These are phyloP conservation scores for Acipenser oxyrinchus DNA, from an alignment of 2,797 vertebrate genomes.

Conservation along the genomic window DNA sequence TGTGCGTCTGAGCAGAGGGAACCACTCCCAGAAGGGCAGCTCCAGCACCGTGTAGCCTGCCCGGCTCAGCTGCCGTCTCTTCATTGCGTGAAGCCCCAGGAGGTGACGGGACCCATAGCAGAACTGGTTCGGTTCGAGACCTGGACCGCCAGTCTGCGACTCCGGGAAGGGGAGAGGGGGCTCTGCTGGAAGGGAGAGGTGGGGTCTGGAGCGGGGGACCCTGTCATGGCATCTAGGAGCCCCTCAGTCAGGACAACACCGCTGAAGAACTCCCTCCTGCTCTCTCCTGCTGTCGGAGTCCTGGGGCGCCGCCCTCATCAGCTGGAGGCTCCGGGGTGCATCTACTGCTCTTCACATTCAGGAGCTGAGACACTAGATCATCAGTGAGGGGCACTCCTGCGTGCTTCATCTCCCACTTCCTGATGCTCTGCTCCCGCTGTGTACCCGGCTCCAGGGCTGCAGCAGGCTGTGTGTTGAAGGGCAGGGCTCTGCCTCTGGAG, in stretches of 20 bases:
- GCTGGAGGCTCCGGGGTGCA: neutral
- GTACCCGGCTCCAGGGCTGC: rapidly evolving
- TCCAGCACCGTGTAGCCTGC: slow-evolving; percentile 79
- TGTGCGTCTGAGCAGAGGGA: slow-evolving; percentile 63
- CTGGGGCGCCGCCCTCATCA: neutral
- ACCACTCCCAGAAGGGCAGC: slow-evolving; percentile 75
- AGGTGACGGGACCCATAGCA: slow-evolving; percentile 64
- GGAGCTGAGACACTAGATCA: slow-evolving; percentile 65
- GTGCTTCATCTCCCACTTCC: slow-evolving; percentile 32
- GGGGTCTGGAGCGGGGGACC: neutral
- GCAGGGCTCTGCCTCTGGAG: slow-evolving; percentile 53
- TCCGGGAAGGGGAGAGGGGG: neutral
- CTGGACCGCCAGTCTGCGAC: slow-evolving; percentile 74
- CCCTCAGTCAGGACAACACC: slow-evolving; percentile 28
- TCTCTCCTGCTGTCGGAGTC: neutral
- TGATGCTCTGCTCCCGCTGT: neutral
- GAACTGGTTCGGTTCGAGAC: slow-evolving; percentile 78
- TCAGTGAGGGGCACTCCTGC: slow-evolving; percentile 66
- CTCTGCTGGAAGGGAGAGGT: neutral
- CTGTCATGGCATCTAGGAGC: slow-evolving; percentile 24
- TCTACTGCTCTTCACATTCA: slow-evolving; percentile 31
- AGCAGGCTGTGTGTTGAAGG: slow-evolving; percentile 47
- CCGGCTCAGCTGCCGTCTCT: slow-evolving; percentile 74
- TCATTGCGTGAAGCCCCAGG: slow-evolving; percentile 77
- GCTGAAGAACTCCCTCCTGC: slow-evolving; percentile 23